A percentile compares a stretch with the other conserved stretches of the same genome.
Conservation (phyloP, 2,113 vertebrate genomes). For the Nyctereutes procyonoides region DNA sequence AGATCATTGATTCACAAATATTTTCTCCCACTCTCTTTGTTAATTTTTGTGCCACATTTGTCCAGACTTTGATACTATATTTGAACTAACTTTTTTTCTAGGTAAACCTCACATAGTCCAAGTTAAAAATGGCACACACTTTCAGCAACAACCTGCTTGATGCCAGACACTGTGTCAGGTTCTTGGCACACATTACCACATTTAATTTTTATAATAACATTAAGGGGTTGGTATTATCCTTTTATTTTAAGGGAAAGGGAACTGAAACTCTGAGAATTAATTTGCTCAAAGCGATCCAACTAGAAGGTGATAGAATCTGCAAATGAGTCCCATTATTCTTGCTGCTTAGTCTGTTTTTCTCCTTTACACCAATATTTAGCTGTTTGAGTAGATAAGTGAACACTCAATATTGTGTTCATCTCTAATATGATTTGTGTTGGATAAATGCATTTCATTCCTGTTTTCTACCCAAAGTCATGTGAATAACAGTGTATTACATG, state of each 20-base stretch:
- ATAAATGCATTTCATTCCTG: background rate
- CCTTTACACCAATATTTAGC: background rate
- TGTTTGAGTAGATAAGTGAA: background rate
- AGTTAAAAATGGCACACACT: background rate
- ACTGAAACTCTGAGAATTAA: background rate
- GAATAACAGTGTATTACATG: background rate
- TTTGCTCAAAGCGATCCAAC: background rate
- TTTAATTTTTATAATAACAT: background rate
- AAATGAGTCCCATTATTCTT: background rate
- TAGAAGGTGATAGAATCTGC: background rate
- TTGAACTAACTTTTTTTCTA: background rate
- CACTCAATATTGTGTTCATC: background rate
- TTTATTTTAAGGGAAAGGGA: background rate
- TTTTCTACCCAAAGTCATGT: background rate
- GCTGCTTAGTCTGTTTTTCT: background rate
- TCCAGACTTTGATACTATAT: background rate
- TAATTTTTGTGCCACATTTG: background rate
- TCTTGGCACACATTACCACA: background rate
- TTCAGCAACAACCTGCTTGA: background rate
- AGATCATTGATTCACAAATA: background rate
- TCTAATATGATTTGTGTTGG: background rate
- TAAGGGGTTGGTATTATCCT: background rate
- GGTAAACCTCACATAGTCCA: background rate
- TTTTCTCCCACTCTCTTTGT: background rate
- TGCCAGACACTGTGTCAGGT: background rate